Percentiles rank a stretch among this genome's conserved stretches.
Conservation (phyloP, 2,888 invertebrate species). For the Acrocyrtus sp. region DNA sequence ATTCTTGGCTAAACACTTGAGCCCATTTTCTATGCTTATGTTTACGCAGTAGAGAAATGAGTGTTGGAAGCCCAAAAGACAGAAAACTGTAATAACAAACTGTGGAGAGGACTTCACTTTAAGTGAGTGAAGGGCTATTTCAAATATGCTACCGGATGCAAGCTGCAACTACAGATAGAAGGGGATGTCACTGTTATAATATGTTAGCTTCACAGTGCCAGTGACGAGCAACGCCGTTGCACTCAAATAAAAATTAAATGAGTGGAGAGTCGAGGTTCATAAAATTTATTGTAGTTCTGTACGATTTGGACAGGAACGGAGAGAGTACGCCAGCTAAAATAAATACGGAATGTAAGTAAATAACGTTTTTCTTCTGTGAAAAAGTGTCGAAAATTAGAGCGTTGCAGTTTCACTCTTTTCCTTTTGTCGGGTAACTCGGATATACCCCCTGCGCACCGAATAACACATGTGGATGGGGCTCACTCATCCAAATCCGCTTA, state of each 20-base stretch:
- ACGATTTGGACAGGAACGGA: constrained; percentile 23
- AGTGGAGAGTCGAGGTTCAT: too few species aligned
- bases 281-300: constrained; percentile 22
- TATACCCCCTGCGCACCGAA: not conserved
- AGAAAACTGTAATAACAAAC: constrained; percentile 12
- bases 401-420: not conserved
- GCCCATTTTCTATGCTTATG: constrained; percentile 13
- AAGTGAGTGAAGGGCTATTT: not conserved
- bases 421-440: not conserved
- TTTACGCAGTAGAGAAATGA: not conserved
- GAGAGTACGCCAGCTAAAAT: too few species aligned
- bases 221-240: not conserved
- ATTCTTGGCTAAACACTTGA: constrained; percentile 8
- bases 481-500: constrained; percentile 1
- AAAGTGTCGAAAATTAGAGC: constrained; percentile 6
- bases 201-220: constrained; percentile 7
- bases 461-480: not conserved
- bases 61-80: not conserved
- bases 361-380: constrained; percentile 9
- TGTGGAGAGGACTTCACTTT: not conserved
- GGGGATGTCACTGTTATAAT: not conserved
- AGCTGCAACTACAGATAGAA: not conserved
- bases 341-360: not conserved
- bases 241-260: too few species aligned
- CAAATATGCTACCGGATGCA: not conserved